Percentiles rank a stretch among this genome's conserved stretches.
Evolutionary conservation across 2,888 invertebrate genomes (phyloP).

Genomic region (Sesamia inferens): DNA sequence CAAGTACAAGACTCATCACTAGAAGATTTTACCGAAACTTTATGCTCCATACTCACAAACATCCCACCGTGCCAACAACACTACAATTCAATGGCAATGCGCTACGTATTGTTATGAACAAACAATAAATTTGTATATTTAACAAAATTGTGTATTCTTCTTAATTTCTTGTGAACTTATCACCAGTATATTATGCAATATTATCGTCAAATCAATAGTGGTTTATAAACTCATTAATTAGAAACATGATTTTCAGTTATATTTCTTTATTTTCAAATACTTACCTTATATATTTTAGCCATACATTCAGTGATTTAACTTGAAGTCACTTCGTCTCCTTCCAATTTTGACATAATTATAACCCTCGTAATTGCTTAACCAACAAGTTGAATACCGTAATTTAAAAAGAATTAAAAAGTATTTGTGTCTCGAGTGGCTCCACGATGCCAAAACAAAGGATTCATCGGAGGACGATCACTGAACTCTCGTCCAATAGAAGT

Average conservation of each 20-base stretch:
- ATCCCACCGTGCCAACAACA: conserved; percentile 70
- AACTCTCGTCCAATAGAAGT: neutral
- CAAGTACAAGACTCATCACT: conserved; percentile 74
- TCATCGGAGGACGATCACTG: neutral
- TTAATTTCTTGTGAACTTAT: neutral
- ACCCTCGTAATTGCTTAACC: neutral
- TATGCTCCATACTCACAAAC: conserved; percentile 73
- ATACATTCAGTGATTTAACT: neutral
- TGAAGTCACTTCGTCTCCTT: neutral
- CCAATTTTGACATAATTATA: neutral
- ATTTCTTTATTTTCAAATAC: conserved; percentile 30
- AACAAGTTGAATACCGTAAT: neutral
- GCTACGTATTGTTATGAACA: conserved; percentile 61
- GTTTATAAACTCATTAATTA: neutral
- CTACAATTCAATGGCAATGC: conserved; percentile 73
- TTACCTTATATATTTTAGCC: conserved; percentile 18
- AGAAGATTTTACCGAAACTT: conserved; percentile 72
- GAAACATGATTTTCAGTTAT: neutral
- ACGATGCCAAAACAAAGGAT: neutral
- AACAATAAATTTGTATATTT: conserved; percentile 29
- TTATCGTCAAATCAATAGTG: conserved; percentile 2
- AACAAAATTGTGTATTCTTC: neutral
- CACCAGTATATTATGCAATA: neutral
- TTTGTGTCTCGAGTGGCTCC: neutral
- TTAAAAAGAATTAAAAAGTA: neutral